phyloP scores from a whole-genome alignment of 35 echinoderm and acorn worm genomes.

The Anneissia japonica region DNA sequence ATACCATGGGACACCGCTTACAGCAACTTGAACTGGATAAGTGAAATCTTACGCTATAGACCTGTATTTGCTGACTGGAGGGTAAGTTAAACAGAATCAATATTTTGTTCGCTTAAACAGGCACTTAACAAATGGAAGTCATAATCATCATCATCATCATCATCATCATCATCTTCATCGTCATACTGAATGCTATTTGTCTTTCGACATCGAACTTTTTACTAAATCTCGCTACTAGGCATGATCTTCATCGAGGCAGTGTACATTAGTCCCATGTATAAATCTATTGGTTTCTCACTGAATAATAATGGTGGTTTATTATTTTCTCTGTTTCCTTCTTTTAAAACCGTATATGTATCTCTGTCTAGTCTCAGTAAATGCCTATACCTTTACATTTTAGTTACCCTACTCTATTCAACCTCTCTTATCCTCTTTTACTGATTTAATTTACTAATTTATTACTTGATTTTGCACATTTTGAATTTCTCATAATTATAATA shows the following conservation, averaged over 20 bases:
- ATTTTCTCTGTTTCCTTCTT: too few relatives aligned
- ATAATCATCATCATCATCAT: too few relatives aligned
- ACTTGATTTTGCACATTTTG: too few relatives aligned
- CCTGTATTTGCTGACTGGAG: slow-evolving; percentile 53
- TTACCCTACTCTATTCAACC: too few relatives aligned
- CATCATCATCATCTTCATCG: neutral
- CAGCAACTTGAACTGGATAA: slow-evolving; percentile 50
- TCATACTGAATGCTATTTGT: neutral
- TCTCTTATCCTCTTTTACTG: too few relatives aligned
- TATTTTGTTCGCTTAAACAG: neutral
- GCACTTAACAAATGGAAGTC: neutral
- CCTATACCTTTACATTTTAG: too few relatives aligned
- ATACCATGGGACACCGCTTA: slow-evolving; percentile 82
- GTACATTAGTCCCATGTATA: neutral
- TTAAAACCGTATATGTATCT: too few relatives aligned
- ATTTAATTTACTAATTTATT: too few relatives aligned
- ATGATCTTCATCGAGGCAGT: too few relatives aligned
- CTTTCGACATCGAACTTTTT: neutral
- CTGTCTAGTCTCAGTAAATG: too few relatives aligned
- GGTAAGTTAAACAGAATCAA: slow-evolving; percentile 37
- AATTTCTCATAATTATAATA: too few relatives aligned
- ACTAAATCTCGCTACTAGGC: neutral
- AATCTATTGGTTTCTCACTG: neutral
- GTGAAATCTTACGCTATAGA: slow-evolving; percentile 60
- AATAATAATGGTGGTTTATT: too few relatives aligned